These are phyloP conservation scores for Lepus europaeus DNA, from an alignment of 2,113 vertebrate genomes.

Conservation along the genomic window DNA sequence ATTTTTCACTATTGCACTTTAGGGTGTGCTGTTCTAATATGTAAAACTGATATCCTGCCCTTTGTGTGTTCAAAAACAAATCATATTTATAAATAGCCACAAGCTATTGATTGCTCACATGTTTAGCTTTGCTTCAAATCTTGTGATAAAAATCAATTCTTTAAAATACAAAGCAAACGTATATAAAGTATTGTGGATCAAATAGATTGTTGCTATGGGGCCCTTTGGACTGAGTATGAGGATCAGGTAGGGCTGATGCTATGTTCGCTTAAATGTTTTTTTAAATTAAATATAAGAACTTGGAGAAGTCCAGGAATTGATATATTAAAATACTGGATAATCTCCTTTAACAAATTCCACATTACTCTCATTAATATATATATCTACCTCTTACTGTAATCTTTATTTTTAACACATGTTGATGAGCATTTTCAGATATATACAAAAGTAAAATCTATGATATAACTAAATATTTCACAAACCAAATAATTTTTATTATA, in stretches of 20 bases:
- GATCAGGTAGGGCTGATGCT: rapidly evolving
- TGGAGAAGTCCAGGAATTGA: not conserved
- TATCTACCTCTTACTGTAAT: not conserved
- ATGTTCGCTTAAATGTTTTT: not conserved
- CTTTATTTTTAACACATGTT: not conserved
- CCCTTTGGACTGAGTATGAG: rapidly evolving
- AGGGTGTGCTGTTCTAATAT: slow-evolving; percentile 63
- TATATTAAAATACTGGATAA: not conserved
- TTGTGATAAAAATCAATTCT: not conserved
- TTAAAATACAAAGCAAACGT: not conserved
- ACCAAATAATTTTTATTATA: not conserved
- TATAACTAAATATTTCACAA: not conserved
- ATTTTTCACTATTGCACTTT: slow-evolving; percentile 46
- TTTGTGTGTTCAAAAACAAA: slow-evolving; percentile 54
- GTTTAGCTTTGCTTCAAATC: not conserved
- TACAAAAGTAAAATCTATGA: not conserved
- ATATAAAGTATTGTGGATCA: not conserved
- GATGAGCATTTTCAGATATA: not conserved
- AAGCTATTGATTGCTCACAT: not conserved
- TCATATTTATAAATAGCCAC: not conserved
- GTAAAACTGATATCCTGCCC: slow-evolving; percentile 60
- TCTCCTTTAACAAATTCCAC: not conserved
- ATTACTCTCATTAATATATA: not conserved
- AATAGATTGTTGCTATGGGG: not conserved
- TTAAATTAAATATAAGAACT: not conserved